These are phyloP conservation scores for Eristalinus aeneus DNA, from an alignment of 2,888 invertebrate species.

Conservation along the genomic window DNA sequence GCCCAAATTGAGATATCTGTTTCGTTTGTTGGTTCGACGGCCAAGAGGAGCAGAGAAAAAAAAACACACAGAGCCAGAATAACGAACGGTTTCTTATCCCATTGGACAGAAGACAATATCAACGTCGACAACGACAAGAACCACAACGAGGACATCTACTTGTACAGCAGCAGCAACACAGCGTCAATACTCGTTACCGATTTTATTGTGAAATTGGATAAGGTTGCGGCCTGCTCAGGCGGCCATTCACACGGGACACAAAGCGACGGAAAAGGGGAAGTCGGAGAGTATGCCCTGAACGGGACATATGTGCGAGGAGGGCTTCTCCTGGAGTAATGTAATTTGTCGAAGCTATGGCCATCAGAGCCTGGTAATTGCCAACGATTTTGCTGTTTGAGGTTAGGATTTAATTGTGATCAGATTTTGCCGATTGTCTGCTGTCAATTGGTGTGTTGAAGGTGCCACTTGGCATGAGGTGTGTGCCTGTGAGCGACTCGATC, in stretches of 20 bases:
- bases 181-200: constrained; percentile 60
- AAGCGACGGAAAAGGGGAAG: neutral
- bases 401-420: constrained; percentile 70
- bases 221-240: constrained; percentile 37
- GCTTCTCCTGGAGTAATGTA: constrained; percentile 9
- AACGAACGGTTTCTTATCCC: constrained; percentile 56
- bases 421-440: constrained; percentile 64
- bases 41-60: constrained; percentile 8
- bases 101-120: constrained; percentile 40
- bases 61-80: constrained; percentile 8
- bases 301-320: neutral
- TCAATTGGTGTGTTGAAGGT: constrained; percentile 60
- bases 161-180: constrained; percentile 28
- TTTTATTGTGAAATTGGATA: constrained; percentile 69
- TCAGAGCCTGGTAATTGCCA: constrained; percentile 61
- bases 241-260: neutral
- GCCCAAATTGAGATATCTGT: constrained; percentile 68
- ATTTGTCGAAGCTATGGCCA: constrained; percentile 54
- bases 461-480: constrained; percentile 8
- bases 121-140: constrained; percentile 6
- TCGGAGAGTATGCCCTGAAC: neutral
- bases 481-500: neutral
- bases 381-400: constrained; percentile 60
- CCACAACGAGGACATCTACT: neutral
- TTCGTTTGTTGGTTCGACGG: constrained; percentile 52